Base-by-base conservation (phyloP, 2,113 vertebrate species). In the Panthera uncia region DNA sequence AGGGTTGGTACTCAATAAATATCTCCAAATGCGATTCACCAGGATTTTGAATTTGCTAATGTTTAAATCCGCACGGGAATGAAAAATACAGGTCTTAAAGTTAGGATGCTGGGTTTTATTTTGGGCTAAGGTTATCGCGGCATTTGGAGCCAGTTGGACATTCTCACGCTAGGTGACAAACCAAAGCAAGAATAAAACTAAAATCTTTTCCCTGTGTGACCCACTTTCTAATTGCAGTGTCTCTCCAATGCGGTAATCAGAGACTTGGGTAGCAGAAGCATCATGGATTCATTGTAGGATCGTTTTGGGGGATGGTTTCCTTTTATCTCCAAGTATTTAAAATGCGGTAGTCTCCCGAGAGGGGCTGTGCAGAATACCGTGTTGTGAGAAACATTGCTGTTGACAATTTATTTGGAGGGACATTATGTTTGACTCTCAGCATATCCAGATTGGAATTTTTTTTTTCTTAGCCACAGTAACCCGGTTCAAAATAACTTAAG, bases 341-440 rank as follows among this genome's bases (percentile, higher is more conserved):
- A 48, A 61, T 6, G 8, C 50, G 12, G 13, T 45, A 1, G 6
- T 38, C 63, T 9, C 14, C 4, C 23, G 3, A 15, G 63, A 7
- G 27, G 55, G 18, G 45, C 12, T 19, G 2, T 69, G 21, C 25
- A 36, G 13, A 69, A 52, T 8, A 16, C 4, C 0, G 1, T 4
- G 2, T 27, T 23, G 38, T 31, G 3, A 10, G 18, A 15, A 74
- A 45, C 36, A 33, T 10, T 18, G 13, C 16, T 7, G 4, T 63
- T n/a, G 25, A 7, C 18, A 71, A 48, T 21, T 55, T 41, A 45
- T n/a, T 48, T 36, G 61, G 29, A 50, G 21, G 21, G 21, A 27
- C 8, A n/a, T 6, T 14, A 12, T 21, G 57, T 29, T 50, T 27
- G 33, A 33, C 1, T 2, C 31, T 19, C 23, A 27, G 48, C n/a